phyloP scores from a whole-genome alignment of 2,113 vertebrate species.

The Zosterops japonicus region DNA sequence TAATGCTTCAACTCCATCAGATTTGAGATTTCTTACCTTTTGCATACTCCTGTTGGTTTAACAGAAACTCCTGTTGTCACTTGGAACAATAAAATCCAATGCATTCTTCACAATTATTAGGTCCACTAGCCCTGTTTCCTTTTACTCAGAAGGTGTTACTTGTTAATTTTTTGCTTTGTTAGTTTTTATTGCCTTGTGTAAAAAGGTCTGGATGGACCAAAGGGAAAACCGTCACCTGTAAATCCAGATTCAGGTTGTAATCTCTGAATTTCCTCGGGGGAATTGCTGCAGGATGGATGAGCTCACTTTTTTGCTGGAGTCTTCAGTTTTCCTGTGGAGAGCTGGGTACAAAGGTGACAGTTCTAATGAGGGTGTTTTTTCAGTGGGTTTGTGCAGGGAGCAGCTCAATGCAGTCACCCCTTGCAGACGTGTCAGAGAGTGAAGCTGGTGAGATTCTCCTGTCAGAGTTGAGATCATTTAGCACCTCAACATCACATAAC shows the following conservation, averaged over 20 bases:
- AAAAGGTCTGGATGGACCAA: neutral
- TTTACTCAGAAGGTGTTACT: neutral
- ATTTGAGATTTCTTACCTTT: neutral
- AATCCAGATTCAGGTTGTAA: neutral
- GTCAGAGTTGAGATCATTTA: neutral
- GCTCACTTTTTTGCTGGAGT: neutral
- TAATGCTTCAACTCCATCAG: neutral
- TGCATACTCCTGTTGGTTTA: neutral
- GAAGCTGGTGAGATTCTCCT: neutral
- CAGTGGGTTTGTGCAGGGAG: neutral
- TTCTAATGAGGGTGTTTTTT: neutral
- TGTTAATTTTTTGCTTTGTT: conserved; percentile 1
- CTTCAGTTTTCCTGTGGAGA: neutral
- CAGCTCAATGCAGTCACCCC: neutral
- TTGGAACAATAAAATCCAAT: neutral
- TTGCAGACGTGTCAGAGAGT: neutral
- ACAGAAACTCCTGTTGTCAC: neutral
- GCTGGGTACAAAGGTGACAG: neutral
- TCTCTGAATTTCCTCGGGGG: neutral
- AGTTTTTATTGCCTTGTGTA: neutral
- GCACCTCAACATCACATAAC: neutral
- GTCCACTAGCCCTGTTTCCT: neutral
- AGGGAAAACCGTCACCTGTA: neutral
- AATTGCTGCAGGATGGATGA: neutral
- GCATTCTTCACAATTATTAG: neutral